These are phyloP conservation scores for Takifugu ocellatus DNA, from an alignment of 2,797 vertebrate genomes.

Conservation along the genomic window DNA sequence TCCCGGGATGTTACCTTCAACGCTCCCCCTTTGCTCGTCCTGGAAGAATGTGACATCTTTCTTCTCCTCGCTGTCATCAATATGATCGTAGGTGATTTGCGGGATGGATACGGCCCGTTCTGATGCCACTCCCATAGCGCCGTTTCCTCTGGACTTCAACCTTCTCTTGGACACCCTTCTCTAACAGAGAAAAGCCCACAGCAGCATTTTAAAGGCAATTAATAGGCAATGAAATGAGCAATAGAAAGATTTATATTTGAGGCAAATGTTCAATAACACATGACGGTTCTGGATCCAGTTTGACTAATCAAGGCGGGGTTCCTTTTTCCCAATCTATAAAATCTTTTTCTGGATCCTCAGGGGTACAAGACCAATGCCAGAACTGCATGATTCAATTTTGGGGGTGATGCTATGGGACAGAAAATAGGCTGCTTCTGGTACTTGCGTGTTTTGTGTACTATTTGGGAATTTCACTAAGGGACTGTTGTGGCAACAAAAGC, in stretches of 20 bases:
- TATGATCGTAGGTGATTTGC: slow-evolving; percentile 83
- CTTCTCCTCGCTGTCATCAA: slow-evolving; percentile 75
- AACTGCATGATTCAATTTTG: background rate
- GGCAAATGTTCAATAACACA: background rate
- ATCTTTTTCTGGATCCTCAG: slow-evolving; percentile 5
- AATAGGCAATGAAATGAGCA: background rate
- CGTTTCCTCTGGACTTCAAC: slow-evolving; percentile 75
- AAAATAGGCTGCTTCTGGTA: no score
- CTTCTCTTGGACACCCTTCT: slow-evolving; percentile 79
- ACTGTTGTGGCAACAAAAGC: slow-evolving; percentile 4
- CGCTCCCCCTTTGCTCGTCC: slow-evolving; percentile 63
- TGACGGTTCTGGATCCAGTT: slow-evolving; percentile 3
- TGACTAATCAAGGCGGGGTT: background rate
- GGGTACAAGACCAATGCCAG: background rate
- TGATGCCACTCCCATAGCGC: slow-evolving; percentile 64
- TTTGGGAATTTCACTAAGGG: background rate
- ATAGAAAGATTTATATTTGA: background rate
- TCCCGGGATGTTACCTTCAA: slow-evolving; percentile 50
- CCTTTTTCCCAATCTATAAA: slow-evolving; percentile 1
- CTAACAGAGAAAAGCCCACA: slow-evolving; percentile 58
- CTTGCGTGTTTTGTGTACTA: background rate
- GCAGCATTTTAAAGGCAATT: background rate
- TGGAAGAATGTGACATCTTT: slow-evolving; percentile 73
- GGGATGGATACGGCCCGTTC: slow-evolving; percentile 79
- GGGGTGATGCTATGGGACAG: no score